These are phyloP conservation scores for Andrena flavipes DNA, from an alignment of 2,888 invertebrate genomes.

Conservation along the genomic window DNA sequence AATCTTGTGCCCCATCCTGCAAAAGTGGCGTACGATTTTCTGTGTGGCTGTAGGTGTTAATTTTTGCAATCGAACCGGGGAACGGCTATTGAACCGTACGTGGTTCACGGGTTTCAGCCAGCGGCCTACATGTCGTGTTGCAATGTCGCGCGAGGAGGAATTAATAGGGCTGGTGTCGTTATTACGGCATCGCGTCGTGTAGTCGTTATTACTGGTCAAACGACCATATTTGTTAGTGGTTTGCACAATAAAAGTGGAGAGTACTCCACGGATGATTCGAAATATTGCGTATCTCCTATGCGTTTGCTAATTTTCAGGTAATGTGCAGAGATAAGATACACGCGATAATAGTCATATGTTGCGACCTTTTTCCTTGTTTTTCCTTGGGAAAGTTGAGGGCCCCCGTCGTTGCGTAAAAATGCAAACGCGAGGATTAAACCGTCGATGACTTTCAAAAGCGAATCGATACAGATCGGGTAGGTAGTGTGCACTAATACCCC, in stretches of 20 bases:
- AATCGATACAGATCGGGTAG: background rate
- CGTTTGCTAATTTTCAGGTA: constrained; percentile 1
- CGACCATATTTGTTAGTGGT: constrained; percentile 34
- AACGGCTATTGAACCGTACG: constrained; percentile 45
- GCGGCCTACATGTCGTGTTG: constrained; percentile 61
- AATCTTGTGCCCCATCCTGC: background rate
- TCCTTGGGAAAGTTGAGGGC: background rate
- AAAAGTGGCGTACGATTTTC: background rate
- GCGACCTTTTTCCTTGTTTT: constrained; percentile 17
- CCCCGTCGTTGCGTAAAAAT: constrained; percentile 32
- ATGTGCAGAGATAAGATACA: constrained; percentile 19
- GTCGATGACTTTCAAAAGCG: constrained; percentile 1
- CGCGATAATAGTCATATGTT: constrained; percentile 11
- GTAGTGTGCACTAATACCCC: background rate
- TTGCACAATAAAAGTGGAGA: constrained; percentile 21
- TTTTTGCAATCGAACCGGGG: constrained; percentile 41
- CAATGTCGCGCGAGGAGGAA: constrained; percentile 51
- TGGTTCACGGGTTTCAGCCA: constrained; percentile 28
- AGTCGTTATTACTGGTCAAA: constrained; percentile 42
- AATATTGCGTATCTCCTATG: background rate
- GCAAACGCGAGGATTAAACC: constrained; percentile 19
- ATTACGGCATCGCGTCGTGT: constrained; percentile 58
- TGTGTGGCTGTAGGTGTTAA: constrained; percentile 37
- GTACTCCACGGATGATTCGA: constrained; percentile 4
- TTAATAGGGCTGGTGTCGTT: constrained; percentile 48